Evolutionary conservation across 2,113 vertebrate species (phyloP), one percentile per base, ranked within the genome.

Genomic region (Triplophysa dalaica): DNA sequence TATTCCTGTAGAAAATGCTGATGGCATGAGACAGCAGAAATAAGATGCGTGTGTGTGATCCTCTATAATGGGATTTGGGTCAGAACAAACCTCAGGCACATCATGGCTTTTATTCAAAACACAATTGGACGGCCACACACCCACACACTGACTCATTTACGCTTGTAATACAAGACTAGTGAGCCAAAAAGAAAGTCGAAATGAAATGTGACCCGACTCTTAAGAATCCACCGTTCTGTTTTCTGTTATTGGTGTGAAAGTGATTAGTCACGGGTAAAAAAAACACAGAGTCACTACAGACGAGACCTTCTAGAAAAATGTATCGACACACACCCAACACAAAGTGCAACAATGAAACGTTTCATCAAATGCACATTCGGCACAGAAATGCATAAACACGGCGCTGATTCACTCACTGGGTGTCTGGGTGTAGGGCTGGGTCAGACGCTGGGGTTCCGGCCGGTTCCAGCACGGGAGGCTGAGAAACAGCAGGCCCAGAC

Each of bases 401-500:
- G 17, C 29, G 60, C 62, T 43, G 50, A 66, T 24, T 50, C 84
- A 95, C 97, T 97, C 88, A 98, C 97, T 95, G 52, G 95, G 70
- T 43, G 26, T 95, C 82, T 95, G 94, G 33, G 95, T 91, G 92
- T 91, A 94, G 84, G 92, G 92, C 90, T 94, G 95, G 87, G 91
- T 87, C 87, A 94, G 92, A 87, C 91, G 75, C 1, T 98, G 96
- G 0, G 92, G 88, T 78, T 97, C 96, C 89, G 96, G 95, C 91
- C 92, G 95, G 93, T 94, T 98, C 98, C 96, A 98, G 89, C 95
- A 93, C 0, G 95, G 94, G 89, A 98, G 90, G 86, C 92, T 94
- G 77, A 98, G 95, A 29, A 97, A 97, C 89, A 97, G 95, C 87
- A 98, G 95, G 94, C 96, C 97, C 91, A 98, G 94, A 93, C 95